phyloP scores from a whole-genome alignment of 2,888 invertebrate genomes.

The Tyria jacobaeae region DNA sequence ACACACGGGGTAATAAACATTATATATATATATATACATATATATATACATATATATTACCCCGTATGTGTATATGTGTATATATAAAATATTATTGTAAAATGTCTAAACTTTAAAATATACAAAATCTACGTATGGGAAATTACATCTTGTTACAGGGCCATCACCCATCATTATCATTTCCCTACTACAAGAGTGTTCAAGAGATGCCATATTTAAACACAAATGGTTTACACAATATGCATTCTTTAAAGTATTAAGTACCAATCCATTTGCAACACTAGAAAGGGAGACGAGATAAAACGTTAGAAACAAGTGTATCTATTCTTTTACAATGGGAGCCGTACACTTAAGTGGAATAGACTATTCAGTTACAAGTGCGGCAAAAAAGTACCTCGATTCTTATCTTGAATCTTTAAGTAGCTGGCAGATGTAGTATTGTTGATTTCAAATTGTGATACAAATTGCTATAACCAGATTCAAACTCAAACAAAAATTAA shows the following conservation, averaged over 20 bases:
- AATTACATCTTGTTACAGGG: too few species aligned
- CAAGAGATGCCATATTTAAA: too few species aligned
- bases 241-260: background rate
- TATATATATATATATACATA: too few species aligned
- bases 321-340: background rate
- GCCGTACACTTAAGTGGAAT: conserved; percentile 10
- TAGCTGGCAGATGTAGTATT: background rate
- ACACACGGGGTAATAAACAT: too few species aligned
- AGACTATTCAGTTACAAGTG: conserved; percentile 1
- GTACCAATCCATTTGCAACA: background rate
- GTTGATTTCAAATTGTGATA: background rate
- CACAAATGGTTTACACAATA: too few species aligned
- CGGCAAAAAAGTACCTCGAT: background rate
- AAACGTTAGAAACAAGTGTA: background rate
- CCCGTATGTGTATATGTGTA: too few species aligned
- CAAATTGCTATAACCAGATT: background rate
- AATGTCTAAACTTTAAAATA: too few species aligned
- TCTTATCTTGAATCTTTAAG: conserved; percentile 1
- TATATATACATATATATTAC: too few species aligned
- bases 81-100: too few species aligned
- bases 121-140: too few species aligned
- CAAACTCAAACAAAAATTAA: background rate
- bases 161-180: too few species aligned
- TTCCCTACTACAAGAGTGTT: too few species aligned
- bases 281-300: background rate